A percentile compares a stretch with the other conserved stretches of the same genome.
Conservation (phyloP, 2,797 vertebrate species). For the Astyanax mexicanus region DNA sequence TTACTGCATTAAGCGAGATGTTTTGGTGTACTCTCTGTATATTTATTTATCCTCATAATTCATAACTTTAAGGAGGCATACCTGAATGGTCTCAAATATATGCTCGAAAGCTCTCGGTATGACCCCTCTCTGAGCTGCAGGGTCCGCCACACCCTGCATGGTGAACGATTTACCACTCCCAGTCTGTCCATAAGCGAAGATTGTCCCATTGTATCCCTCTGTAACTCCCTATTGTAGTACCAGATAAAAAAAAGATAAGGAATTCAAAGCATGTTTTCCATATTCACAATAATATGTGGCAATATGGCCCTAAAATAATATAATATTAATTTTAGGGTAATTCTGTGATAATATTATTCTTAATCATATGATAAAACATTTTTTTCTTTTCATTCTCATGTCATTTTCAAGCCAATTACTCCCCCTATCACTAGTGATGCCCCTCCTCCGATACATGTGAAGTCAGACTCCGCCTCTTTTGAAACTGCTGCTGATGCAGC, state of each 20-base stretch:
- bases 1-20: neutral
- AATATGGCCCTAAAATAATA: too few relatives aligned
- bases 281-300: too few relatives aligned
- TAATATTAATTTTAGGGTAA: too few relatives aligned
- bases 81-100: constrained; percentile 87
- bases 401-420: too few relatives aligned
- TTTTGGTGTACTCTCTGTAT: neutral
- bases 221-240: constrained; percentile 82
- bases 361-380: too few relatives aligned
- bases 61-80: constrained; percentile 66
- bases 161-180: constrained; percentile 94
- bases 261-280: too few relatives aligned
- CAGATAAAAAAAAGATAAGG: neutral
- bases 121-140: constrained; percentile 82
- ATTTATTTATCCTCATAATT: constrained; percentile 5
- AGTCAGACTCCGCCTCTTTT: too few relatives aligned
- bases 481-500: too few relatives aligned
- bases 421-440: too few relatives aligned
- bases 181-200: constrained; percentile 92
- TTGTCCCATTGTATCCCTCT: constrained; percentile 91
- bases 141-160: constrained; percentile 87
- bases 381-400: too few relatives aligned
- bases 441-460: too few relatives aligned
- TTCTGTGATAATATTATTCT: too few relatives aligned
- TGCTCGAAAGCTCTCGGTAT: constrained; percentile 91